Evolutionary conservation across 1,140 invertebrate species (phyloP).

Genomic region (Vanessa atalanta): DNA sequence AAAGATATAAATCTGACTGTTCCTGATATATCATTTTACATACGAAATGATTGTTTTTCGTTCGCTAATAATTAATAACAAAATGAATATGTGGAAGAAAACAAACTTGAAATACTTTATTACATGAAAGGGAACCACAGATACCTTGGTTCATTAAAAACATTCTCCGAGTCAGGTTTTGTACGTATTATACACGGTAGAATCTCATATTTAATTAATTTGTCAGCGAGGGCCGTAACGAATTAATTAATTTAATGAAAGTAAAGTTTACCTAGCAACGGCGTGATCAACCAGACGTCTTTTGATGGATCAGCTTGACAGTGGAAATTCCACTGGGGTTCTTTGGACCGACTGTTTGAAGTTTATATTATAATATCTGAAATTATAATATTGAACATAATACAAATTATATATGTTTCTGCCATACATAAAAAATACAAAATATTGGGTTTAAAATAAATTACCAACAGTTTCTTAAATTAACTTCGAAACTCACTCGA

Average conservation of each 20-base stretch:
- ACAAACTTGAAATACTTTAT: background rate
- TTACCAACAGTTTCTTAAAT: no score
- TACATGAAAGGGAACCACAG: constrained; percentile 16
- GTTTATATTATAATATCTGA: background rate
- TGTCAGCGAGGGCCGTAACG: constrained; percentile 32
- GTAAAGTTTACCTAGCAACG: constrained; percentile 49
- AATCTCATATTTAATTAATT: constrained; percentile 37
- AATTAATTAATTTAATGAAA: constrained; percentile 61
- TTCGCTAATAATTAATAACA: background rate
- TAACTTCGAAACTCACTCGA: no score
- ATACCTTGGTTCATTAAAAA: constrained; percentile 27
- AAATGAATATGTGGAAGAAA: background rate
- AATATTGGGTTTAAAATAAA: no score
- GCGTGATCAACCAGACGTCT: constrained; percentile 25
- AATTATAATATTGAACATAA: background rate
- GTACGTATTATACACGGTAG: constrained; percentile 18
- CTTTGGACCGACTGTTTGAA: background rate
- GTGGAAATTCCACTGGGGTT: constrained; percentile 1
- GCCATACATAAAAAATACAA: no score
- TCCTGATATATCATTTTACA: no score
- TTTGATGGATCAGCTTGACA: constrained; percentile 21
- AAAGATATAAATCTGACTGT: no score
- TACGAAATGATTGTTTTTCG: no score
- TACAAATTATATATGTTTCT: no score
- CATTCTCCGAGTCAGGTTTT: constrained; percentile 17